Conservation (phyloP, 2,888 invertebrate genomes). For the Clanis bilineata region DNA sequence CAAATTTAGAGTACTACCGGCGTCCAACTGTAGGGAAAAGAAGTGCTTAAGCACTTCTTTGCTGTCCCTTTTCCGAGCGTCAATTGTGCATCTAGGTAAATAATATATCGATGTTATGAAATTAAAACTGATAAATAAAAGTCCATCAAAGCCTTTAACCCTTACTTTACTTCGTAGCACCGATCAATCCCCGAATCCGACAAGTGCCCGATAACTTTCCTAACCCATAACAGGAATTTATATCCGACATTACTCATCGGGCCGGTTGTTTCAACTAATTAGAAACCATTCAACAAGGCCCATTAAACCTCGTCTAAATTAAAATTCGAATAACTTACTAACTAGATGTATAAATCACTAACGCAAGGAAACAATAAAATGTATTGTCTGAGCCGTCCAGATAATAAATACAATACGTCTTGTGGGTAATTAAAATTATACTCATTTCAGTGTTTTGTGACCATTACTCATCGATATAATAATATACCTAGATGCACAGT, state of each 20-base stretch:
- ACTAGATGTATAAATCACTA: conserved; percentile 79
- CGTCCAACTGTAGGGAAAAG: too few species aligned
- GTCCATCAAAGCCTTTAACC: background rate
- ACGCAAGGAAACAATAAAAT: conserved; percentile 76
- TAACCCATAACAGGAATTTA: conserved; percentile 72
- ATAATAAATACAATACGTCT: conserved; percentile 76
- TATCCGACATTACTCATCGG: conserved; percentile 76
- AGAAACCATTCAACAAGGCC: conserved; percentile 79
- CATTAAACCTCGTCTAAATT: conserved; percentile 81
- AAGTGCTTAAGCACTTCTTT: too few species aligned
- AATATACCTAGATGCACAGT: too few species aligned
- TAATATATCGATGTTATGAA: background rate
- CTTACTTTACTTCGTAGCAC: background rate
- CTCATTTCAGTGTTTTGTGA: conserved; percentile 60
- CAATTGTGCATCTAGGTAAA: too few species aligned
- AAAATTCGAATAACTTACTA: conserved; percentile 82
- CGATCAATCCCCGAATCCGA: background rate
- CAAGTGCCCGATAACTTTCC: conserved; percentile 50
- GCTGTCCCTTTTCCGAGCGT: too few species aligned
- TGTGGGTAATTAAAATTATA: conserved; percentile 79
- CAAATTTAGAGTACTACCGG: too few species aligned
- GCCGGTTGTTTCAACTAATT: conserved; percentile 78
- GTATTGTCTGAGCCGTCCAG: conserved; percentile 69
- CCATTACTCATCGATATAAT: too few species aligned
- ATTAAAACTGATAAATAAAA: background rate